Conservation (phyloP, 2,113 vertebrate species). For the Irena cyanogastra region DNA sequence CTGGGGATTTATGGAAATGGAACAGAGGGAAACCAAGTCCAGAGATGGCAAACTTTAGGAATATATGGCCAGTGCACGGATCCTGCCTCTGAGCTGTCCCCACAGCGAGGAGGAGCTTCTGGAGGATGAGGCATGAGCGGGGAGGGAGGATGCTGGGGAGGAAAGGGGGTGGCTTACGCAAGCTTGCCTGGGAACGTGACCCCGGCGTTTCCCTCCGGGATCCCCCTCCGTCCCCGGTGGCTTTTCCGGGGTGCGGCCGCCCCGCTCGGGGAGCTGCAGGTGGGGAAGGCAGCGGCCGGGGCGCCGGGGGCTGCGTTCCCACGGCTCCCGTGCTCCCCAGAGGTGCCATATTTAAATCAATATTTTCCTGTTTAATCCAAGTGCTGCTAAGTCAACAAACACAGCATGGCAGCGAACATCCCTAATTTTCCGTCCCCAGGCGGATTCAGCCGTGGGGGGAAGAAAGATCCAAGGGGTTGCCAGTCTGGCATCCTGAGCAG, state of each 20-base stretch:
- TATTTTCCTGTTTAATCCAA: constrained; percentile 42
- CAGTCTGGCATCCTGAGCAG: not conserved
- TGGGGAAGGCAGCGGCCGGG: not conserved
- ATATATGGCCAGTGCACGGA: fast-evolving
- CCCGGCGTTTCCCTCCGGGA: not conserved
- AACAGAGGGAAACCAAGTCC: fast-evolving
- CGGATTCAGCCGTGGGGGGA: not conserved
- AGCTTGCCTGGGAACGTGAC: not conserved
- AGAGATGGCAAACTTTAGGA: not conserved
- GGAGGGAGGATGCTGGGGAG: not conserved
- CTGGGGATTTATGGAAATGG: not conserved
- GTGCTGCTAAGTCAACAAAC: constrained; percentile 39
- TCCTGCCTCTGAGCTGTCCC: fast-evolving
- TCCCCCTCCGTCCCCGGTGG: not conserved
- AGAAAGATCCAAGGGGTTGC: not conserved
- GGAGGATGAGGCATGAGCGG: not conserved
- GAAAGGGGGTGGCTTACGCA: not conserved
- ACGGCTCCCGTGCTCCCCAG: not conserved
- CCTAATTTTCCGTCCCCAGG: not conserved
- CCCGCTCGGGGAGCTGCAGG: not conserved
- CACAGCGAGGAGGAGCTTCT: not conserved
- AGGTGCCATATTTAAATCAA: constrained; percentile 56
- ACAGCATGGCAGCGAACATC: not conserved
- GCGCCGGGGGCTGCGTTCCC: not conserved
- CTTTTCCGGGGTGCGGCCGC: not conserved